A percentile compares a stretch with the other conserved stretches of the same genome.
phyloP scores from a whole-genome alignment of 2,113 vertebrate genomes.

The Circaetus gallicus region DNA sequence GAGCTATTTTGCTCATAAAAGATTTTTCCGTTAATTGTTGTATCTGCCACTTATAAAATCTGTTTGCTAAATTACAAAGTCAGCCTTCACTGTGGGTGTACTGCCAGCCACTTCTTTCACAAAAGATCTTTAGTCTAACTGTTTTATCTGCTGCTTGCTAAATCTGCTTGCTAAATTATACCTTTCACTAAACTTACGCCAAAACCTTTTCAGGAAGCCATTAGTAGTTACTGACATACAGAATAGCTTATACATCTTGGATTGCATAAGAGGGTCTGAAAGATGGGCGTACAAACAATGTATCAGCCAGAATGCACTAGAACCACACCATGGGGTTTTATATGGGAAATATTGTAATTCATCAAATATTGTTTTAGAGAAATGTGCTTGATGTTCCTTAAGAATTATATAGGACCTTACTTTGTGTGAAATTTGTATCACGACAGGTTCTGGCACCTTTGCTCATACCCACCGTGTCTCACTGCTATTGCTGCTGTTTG shows the following conservation, averaged over 20 bases:
- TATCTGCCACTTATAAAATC: slow-evolving; percentile 68
- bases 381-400: neutral
- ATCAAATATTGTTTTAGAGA: neutral
- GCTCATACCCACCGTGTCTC: rapidly evolving
- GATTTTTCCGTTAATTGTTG: slow-evolving; percentile 66
- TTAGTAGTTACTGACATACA: slow-evolving; percentile 57
- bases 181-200: slow-evolving; percentile 61
- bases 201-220: slow-evolving; percentile 63
- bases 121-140: slow-evolving; percentile 69
- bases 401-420: neutral
- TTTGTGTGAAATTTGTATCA: neutral
- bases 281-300: neutral
- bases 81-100: slow-evolving; percentile 31
- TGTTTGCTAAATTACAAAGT: slow-evolving; percentile 71
- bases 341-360: neutral
- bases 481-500: neutral
- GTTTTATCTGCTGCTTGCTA: slow-evolving; percentile 72
- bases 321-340: neutral
- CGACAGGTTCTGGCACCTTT: neutral
- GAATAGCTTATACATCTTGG: neutral
- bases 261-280: neutral
- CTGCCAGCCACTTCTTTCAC: slow-evolving; percentile 49
- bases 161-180: slow-evolving; percentile 74
- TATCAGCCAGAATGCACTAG: neutral
- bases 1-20: slow-evolving; percentile 56